Base-by-base conservation (phyloP, 2,888 invertebrate species). In the Furcula furcula region DNA sequence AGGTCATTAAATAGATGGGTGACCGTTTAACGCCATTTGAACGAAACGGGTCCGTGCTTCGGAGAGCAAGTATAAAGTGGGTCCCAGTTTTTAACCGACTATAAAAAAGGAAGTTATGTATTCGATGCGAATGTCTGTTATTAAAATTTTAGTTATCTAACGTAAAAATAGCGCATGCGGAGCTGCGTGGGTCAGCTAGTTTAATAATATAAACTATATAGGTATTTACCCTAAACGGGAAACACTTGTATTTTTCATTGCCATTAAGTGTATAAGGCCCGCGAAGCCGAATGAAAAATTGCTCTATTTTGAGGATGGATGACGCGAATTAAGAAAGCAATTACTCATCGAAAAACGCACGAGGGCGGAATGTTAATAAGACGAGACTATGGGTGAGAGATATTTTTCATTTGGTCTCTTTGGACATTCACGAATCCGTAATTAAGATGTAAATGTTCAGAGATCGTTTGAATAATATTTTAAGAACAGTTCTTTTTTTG, bases 321-420 rank as follows among this genome's bases (percentile, higher is more conserved):
- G 89, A 80, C 81, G 77, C 69, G 78, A 89, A 89, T 89, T 89
- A 89, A 89, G 88, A 82, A 81, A 83, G 87, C 86, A 88, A 89
- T 89, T 86, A 85, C 87, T 89, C 89, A 89, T 88, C 85, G 77
- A 70, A 71, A 74, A 73, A 78, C 70, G 76, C 67, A 79, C 85
- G 73, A 75, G 84, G 84, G 82, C 66, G 78, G 85, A 84, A 88
- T 88, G 82, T 77, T 87, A 88, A 89, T 89, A 84, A 82, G 86
- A 80, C 55, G 73, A 75, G 68, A 77, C 72, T 75, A 74, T 74
- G 72, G 55, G 67, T 52, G 54, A 64, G 69, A 76, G 76, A 70
- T 74, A 83, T 85, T 83, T 84, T 81, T 84, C 83, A 84, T 80
- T 76, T 69, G 69, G 61, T 70, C 65, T 73, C 72, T 50, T 74